Conservation (phyloP, 2,888 invertebrate genomes). For the Ametastegia equiseti region DNA sequence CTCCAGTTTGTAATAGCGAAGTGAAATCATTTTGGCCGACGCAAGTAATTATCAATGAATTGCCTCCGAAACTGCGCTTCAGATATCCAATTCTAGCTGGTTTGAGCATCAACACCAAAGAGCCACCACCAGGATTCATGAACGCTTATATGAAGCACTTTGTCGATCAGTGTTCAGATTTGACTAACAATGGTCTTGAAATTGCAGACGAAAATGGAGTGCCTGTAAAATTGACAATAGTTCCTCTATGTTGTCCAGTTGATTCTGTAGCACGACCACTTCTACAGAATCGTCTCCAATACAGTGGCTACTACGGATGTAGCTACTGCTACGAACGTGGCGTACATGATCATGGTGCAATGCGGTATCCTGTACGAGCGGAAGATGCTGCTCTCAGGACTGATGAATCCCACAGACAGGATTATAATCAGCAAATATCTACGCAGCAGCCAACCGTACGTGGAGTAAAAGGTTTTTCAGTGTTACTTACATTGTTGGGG, state of each 20-base stretch:
- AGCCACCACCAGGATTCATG: constrained; percentile 46
- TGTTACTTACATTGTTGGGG: neutral
- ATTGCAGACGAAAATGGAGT: neutral
- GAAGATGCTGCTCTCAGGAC: constrained; percentile 20
- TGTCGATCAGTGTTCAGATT: neutral
- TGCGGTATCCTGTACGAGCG: constrained; percentile 18
- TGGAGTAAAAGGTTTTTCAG: constrained; percentile 50
- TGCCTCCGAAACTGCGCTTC: constrained; percentile 44
- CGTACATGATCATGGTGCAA: neutral
- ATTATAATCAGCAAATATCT: constrained; percentile 24
- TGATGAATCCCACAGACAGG: constrained; percentile 47
- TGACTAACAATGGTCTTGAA: constrained; percentile 12
- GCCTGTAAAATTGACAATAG: neutral
- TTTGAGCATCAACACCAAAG: constrained; percentile 23
- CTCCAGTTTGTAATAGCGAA: constrained; percentile 43
- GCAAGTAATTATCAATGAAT: constrained; percentile 44
- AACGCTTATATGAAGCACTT: constrained; percentile 42
- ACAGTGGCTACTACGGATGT: constrained; percentile 53
- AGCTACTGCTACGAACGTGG: constrained; percentile 53
- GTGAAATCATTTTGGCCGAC: constrained; percentile 47
- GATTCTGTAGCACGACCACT: constrained; percentile 47
- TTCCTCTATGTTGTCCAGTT: constrained; percentile 39
- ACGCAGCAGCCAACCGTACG: constrained; percentile 14
- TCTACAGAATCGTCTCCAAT: constrained; percentile 47
- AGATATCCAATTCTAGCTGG: constrained; percentile 47